Evolutionary conservation across 2,888 invertebrate genomes (phyloP).

Genomic region (Eupithecia subfuscata): DNA sequence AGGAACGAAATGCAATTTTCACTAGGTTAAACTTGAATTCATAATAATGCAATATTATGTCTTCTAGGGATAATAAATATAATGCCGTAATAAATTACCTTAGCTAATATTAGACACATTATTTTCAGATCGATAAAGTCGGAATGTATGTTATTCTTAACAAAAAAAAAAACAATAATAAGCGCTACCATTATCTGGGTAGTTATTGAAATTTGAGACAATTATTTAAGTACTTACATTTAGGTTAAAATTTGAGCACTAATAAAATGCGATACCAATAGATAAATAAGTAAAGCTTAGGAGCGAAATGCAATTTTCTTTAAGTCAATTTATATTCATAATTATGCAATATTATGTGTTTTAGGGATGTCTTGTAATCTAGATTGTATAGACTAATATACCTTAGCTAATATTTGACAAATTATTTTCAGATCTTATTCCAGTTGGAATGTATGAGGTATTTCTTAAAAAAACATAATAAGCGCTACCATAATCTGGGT

Average conservation of each 20-base stretch:
- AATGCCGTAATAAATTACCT: too few species aligned
- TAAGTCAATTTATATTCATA: background rate
- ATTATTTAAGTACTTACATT: too few species aligned
- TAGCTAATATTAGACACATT: too few species aligned
- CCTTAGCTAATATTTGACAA: background rate
- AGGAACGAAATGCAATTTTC: background rate
- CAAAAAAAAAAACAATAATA: too few species aligned
- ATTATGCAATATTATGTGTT: background rate
- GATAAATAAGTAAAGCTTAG: background rate
- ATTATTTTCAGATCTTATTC: background rate
- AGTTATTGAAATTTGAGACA: too few species aligned
- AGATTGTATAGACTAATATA: background rate
- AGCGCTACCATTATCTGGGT: too few species aligned
- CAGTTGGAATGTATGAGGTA: background rate
- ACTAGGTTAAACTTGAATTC: background rate
- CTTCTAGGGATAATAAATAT: too few species aligned
- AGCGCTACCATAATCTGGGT: background rate
- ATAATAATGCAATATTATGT: background rate
- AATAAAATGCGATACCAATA: background rate
- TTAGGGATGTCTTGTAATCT: background rate
- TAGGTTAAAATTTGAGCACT: background rate
- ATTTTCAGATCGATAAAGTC: too few species aligned
- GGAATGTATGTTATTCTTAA: too few species aligned
- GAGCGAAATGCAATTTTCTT: background rate
- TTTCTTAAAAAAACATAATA: background rate